Evolutionary conservation across 1,140 invertebrate species (phyloP).

Genomic region (Atta texana): DNA sequence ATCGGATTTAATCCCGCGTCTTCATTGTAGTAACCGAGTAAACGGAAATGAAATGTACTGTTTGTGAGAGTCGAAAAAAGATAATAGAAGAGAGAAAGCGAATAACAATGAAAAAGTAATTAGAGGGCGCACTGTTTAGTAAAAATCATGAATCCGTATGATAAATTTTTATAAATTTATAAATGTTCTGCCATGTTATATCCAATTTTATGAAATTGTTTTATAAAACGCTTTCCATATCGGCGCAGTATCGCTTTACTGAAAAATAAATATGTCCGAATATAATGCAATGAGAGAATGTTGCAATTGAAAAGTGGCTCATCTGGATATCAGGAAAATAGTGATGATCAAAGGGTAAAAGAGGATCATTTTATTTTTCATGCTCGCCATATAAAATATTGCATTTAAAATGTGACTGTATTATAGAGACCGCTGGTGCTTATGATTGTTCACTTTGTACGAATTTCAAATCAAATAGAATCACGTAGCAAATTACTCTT

Average conservation of each 20-base stretch:
- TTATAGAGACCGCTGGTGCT: constrained; percentile 4
- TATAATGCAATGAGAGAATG: constrained; percentile 5
- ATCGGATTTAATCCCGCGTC: constrained; percentile 41
- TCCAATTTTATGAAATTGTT: constrained; percentile 26
- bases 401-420: constrained; percentile 18
- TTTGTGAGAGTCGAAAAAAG: neutral
- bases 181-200: constrained; percentile 4
- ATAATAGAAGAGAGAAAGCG: neutral
- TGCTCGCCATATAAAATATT: constrained; percentile 18
- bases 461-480: constrained; percentile 47
- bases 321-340: constrained; percentile 12
- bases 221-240: constrained; percentile 7
- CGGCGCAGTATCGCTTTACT: constrained; percentile 2
- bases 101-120: neutral
- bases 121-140: neutral
- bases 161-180: constrained; percentile 11
- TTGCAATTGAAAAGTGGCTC: constrained; percentile 45
- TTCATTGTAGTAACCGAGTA: constrained; percentile 5
- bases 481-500: constrained; percentile 17
- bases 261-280: constrained; percentile 46
- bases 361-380: constrained; percentile 51
- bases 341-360: constrained; percentile 32
- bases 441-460: constrained; percentile 39
- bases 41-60: constrained; percentile 21
- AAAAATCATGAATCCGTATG: neutral